Conservation (phyloP, 1,140 invertebrate genomes). For the Lutraria rhynchaena region DNA sequence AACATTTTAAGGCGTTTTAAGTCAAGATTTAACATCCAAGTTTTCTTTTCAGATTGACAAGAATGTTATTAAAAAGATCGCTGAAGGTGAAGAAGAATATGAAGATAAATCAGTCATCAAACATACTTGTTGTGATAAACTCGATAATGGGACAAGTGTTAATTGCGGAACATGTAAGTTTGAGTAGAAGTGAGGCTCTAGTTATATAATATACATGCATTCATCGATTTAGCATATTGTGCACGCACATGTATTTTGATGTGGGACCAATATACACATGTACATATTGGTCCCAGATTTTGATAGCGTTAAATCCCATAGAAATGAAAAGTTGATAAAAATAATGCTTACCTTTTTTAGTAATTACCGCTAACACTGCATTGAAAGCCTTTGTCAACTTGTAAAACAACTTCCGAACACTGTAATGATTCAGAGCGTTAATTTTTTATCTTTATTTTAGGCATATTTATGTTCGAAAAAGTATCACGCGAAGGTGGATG, state of each 20-base stretch:
- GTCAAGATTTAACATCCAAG: too few relatives aligned
- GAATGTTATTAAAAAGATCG: constrained; percentile 58
- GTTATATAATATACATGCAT: too few relatives aligned
- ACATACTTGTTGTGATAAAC: constrained; percentile 48
- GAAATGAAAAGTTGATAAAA: not conserved
- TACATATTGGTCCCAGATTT: not conserved
- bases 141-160: constrained; percentile 22
- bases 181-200: too few relatives aligned
- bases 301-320: not conserved
- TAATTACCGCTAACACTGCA: not conserved
- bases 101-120: constrained; percentile 49
- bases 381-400: not conserved
- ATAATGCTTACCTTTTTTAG: not conserved
- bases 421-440: not conserved
- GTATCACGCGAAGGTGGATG: constrained; percentile 62
- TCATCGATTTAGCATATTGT: too few relatives aligned
- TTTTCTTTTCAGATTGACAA: constrained; percentile 63
- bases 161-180: constrained; percentile 37
- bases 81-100: constrained; percentile 36
- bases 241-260: too few relatives aligned
- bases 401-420: not conserved
- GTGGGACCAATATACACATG: too few relatives aligned
- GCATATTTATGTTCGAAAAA: constrained; percentile 69
- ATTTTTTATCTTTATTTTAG: constrained; percentile 61
- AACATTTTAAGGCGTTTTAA: too few relatives aligned